Evolutionary conservation across 1,140 invertebrate species (phyloP).

Genomic region (Riptortus pedestris): DNA sequence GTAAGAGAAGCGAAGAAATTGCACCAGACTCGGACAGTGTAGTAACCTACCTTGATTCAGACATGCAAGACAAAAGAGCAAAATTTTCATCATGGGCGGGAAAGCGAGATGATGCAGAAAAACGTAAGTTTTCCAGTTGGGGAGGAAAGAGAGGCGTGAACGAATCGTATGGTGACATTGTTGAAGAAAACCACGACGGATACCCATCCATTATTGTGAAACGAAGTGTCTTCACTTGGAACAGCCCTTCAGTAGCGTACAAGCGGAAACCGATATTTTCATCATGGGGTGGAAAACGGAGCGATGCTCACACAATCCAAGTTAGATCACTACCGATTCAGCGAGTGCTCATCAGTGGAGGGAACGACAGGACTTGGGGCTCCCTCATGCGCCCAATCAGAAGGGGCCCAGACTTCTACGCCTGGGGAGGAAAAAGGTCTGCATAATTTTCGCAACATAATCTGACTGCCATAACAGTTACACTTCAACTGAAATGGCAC

Average conservation of each 20-base stretch:
- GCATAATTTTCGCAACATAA: neutral
- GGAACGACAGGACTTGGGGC: slow-evolving; percentile 22
- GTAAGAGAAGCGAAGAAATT: slow-evolving; percentile 22
- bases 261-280: slow-evolving; percentile 24
- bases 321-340: neutral
- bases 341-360: neutral
- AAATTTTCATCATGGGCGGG: slow-evolving; percentile 33
- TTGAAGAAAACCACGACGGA: neutral
- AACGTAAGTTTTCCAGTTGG: slow-evolving; percentile 38
- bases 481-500: no score
- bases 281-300: slow-evolving; percentile 27
- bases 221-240: neutral
- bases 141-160: slow-evolving; percentile 35
- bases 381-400: slow-evolving; percentile 21
- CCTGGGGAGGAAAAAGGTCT: slow-evolving; percentile 27
- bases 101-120: slow-evolving; percentile 29
- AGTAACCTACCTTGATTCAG: neutral
- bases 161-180: neutral
- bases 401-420: slow-evolving; percentile 21
- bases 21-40: neutral
- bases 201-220: slow-evolving; percentile 1
- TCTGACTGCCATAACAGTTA: neutral
- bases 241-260: neutral
- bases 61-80: slow-evolving; percentile 21
- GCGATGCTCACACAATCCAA: neutral